Percentiles rank a stretch among this genome's conserved stretches.
phyloP scores from a whole-genome alignment of 1,140 invertebrate genomes.

The Drosophila sturtevanti region DNA sequence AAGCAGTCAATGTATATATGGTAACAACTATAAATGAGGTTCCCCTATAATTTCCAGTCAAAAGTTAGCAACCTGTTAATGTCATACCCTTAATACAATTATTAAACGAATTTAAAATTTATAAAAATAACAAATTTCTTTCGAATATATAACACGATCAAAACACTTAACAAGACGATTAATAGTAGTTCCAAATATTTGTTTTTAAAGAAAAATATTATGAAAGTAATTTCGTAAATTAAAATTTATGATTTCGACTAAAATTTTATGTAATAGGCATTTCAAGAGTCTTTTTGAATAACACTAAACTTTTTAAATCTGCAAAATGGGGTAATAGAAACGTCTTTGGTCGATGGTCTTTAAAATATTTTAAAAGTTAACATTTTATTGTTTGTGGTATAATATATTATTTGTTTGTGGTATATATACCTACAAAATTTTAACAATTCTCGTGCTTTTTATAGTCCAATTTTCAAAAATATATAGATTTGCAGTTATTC shows the following conservation, averaged over 20 bases:
- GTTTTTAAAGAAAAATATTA: not conserved
- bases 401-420: not conserved
- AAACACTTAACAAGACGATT: not conserved
- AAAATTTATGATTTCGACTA: not conserved
- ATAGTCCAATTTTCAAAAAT: not conserved
- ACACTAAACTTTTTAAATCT: not conserved
- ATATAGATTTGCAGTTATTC: no score
- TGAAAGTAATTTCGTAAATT: not conserved
- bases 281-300: not conserved
- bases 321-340: not conserved
- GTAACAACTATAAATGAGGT: no score
- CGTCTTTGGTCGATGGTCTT: not conserved
- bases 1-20: no score
- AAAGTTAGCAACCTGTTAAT: not conserved
- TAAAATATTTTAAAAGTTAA: not conserved
- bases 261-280: not conserved
- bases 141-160: not conserved
- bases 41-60: not conserved
- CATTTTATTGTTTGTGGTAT: no score
- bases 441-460: not conserved
- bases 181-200: not conserved
- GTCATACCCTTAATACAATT: slow-evolving; percentile 3
- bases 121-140: not conserved
- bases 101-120: slow-evolving; percentile 4
- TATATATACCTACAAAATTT: no score